Evolutionary conservation across 2,113 vertebrate species (phyloP).

Genomic region (Bagarius yarrelli): DNA sequence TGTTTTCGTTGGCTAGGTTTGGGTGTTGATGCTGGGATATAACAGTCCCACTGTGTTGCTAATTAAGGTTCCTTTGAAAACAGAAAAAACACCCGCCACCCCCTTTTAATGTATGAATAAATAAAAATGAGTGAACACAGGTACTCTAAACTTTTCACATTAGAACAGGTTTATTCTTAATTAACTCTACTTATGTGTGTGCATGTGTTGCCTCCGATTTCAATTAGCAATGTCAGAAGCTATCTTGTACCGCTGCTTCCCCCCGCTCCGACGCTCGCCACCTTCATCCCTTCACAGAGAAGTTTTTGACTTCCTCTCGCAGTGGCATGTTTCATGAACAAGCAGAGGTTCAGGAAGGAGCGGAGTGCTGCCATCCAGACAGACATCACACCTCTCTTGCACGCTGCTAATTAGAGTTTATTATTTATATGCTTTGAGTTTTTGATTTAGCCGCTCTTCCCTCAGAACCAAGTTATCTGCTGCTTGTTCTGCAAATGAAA

Average conservation of each 20-base stretch:
- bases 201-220: slow-evolving; percentile 39
- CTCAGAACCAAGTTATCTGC: slow-evolving; percentile 64
- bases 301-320: slow-evolving; percentile 63
- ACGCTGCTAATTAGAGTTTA: slow-evolving; percentile 75
- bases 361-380: slow-evolving; percentile 62
- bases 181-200: slow-evolving; percentile 56
- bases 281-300: slow-evolving; percentile 45
- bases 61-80: slow-evolving; percentile 70
- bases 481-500: slow-evolving; percentile 72
- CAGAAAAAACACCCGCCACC: slow-evolving; percentile 53
- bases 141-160: slow-evolving; percentile 35
- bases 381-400: slow-evolving; percentile 69
- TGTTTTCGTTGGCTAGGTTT: slow-evolving; percentile 41
- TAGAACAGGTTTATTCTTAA: slow-evolving; percentile 56
- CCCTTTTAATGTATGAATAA: slow-evolving; percentile 44
- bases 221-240: slow-evolving; percentile 47
- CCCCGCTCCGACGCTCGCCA: slow-evolving; percentile 12
- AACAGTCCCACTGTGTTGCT: slow-evolving; percentile 69
- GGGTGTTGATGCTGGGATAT: slow-evolving; percentile 43
- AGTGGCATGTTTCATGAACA: slow-evolving; percentile 63
- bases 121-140: slow-evolving; percentile 27
- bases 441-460: slow-evolving; percentile 71
- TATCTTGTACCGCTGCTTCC: slow-evolving; percentile 30
- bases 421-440: slow-evolving; percentile 80
- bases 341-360: slow-evolving; percentile 64